Conservation (phyloP, 2,797 vertebrate species). For the Taeniopygia guttata region DNA sequence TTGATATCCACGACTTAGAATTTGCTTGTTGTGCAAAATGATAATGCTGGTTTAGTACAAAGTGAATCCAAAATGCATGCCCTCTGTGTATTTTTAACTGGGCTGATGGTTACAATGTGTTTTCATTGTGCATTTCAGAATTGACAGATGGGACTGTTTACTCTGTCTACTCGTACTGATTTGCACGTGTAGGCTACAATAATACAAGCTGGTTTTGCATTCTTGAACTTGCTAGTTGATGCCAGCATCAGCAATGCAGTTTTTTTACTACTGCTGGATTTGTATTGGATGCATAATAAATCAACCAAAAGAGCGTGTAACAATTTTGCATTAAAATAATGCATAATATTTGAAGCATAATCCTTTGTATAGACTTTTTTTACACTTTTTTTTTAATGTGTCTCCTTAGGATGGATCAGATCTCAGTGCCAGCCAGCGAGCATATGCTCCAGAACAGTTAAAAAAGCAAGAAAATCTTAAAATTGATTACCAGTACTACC, state of each 20-base stretch:
- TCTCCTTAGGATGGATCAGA: slow-evolving; percentile 90
- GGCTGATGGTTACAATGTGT: slow-evolving; percentile 62
- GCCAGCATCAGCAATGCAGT: slow-evolving; percentile 51
- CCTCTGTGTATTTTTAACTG: slow-evolving; percentile 53
- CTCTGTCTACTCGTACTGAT: slow-evolving; percentile 65
- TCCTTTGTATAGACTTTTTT: background rate
- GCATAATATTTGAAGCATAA: background rate
- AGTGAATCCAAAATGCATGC: slow-evolving; percentile 51
- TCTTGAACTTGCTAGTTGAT: slow-evolving; percentile 59
- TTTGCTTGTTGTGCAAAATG: slow-evolving; percentile 55
- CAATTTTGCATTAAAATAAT: slow-evolving; percentile 8
- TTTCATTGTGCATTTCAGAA: slow-evolving; percentile 66
- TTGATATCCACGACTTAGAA: background rate
- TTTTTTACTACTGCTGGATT: slow-evolving; percentile 36
- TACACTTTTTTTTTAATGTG: background rate
- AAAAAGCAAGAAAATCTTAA: slow-evolving; percentile 89
- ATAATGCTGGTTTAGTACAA: slow-evolving; percentile 32
- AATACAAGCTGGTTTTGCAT: slow-evolving; percentile 66
- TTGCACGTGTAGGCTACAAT: slow-evolving; percentile 68
- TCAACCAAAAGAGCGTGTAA: slow-evolving; percentile 16
- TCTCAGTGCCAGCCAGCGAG: slow-evolving; percentile 88
- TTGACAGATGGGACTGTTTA: slow-evolving; percentile 71
- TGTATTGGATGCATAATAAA: slow-evolving; percentile 38
- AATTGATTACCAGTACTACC: slow-evolving; percentile 94
- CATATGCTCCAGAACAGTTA: slow-evolving; percentile 92